A percentile compares a stretch with the other conserved stretches of the same genome.
phyloP scores from a whole-genome alignment of 2,888 invertebrate genomes.

The Lottia gigantea region DNA sequence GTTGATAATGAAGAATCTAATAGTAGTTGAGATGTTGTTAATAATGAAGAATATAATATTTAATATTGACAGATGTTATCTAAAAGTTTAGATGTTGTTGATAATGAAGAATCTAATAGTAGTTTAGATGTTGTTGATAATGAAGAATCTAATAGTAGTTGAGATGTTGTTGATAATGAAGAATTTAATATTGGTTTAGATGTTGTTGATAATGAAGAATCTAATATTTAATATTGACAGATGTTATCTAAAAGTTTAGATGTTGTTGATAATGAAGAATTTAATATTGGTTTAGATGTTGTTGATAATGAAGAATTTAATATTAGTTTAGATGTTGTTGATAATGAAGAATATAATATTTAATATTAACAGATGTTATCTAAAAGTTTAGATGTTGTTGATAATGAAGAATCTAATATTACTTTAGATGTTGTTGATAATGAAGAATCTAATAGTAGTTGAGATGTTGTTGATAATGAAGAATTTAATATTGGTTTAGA shows the following conservation, averaged over 20 bases:
- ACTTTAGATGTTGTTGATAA: too few species aligned
- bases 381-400: slow-evolving; percentile 71
- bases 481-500: too few species aligned
- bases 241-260: slow-evolving; percentile 74
- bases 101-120: slow-evolving; percentile 74
- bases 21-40: too few species aligned
- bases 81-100: slow-evolving; percentile 69
- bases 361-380: slow-evolving; percentile 75
- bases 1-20: too few species aligned
- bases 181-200: too few species aligned
- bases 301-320: slow-evolving; percentile 73
- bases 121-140: too few species aligned
- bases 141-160: too few species aligned
- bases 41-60: too few species aligned
- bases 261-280: slow-evolving; percentile 72
- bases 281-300: slow-evolving; percentile 70
- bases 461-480: too few species aligned
- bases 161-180: too few species aligned
- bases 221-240: slow-evolving; percentile 76
- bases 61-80: slow-evolving; percentile 73
- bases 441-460: too few species aligned
- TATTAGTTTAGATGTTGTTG: slow-evolving; percentile 60
- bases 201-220: slow-evolving; percentile 72
- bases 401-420: slow-evolving; percentile 69
- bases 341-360: too few species aligned